These are phyloP conservation scores for Nomada flava DNA, from an alignment of 2,888 invertebrate genomes.

Conservation along the genomic window DNA sequence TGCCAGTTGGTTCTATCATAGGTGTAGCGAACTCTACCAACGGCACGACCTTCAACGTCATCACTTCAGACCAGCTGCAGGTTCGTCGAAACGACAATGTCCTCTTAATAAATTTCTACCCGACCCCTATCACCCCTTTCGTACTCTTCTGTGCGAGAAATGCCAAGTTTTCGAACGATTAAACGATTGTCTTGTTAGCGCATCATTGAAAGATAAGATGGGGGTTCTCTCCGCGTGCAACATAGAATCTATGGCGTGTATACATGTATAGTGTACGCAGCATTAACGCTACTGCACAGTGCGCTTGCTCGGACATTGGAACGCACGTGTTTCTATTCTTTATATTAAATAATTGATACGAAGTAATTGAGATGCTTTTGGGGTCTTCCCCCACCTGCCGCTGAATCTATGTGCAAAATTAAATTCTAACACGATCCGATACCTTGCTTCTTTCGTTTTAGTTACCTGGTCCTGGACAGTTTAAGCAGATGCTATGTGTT, in stretches of 20 bases:
- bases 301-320: conserved; percentile 22
- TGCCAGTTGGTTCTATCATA: conserved; percentile 93
- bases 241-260: neutral
- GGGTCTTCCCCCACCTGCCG: too few species aligned
- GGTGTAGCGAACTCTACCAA: conserved; percentile 85
- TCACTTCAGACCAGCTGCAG: conserved; percentile 93
- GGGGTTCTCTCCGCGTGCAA: neutral
- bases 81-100: conserved; percentile 69
- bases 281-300: conserved; percentile 4
- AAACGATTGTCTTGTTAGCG: conserved; percentile 3
- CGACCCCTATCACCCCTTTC: neutral
- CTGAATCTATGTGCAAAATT: too few species aligned
- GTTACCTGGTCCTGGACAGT: conserved; percentile 85
- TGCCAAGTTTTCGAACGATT: neutral
- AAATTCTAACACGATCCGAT: neutral
- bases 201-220: neutral
- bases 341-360: neutral
- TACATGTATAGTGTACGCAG: conserved; percentile 5
- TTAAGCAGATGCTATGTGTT: conserved; percentile 94
- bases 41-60: conserved; percentile 93
- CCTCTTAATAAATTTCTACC: neutral
- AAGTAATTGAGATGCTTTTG: neutral
- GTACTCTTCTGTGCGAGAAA: neutral
- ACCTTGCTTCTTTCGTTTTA: conserved; percentile 58
- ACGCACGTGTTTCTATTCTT: conserved; percentile 18